Conservation (phyloP, 2,113 vertebrate species). For the Chamaetylas fuelleborni region DNA sequence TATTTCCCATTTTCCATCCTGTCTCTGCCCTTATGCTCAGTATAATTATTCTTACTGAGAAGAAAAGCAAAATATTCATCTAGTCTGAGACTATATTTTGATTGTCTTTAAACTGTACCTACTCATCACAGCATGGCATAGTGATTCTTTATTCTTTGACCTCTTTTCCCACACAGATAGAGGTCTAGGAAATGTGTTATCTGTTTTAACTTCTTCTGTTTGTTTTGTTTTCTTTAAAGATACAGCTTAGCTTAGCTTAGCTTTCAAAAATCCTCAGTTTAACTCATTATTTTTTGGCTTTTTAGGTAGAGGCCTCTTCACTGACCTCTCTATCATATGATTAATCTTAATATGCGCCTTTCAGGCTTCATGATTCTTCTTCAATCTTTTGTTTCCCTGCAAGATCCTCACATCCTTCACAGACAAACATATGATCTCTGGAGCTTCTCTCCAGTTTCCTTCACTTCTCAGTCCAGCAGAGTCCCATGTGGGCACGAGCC, state of each 20-base stretch:
- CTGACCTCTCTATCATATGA: neutral
- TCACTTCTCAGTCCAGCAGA: neutral
- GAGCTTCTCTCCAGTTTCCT: neutral
- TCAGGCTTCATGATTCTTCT: neutral
- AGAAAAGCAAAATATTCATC: slow-evolving; percentile 15
- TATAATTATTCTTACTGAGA: neutral
- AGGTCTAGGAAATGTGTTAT: neutral
- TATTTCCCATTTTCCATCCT: neutral
- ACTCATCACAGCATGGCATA: neutral
- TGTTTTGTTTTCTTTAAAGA: neutral
- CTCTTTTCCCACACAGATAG: neutral
- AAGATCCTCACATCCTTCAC: neutral
- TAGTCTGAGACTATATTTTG: neutral
- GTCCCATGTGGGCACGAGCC: fast-evolving
- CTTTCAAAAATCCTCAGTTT: neutral
- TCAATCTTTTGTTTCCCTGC: neutral
- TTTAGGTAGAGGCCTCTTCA: neutral
- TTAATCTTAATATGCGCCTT: neutral
- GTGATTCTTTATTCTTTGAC: neutral
- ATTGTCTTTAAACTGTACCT: neutral
- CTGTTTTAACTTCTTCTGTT: neutral
- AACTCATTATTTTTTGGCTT: neutral
- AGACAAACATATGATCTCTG: neutral
- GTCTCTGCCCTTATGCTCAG: neutral
- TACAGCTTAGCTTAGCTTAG: neutral